Evolutionary conservation across 2,797 vertebrate species (phyloP).

Genomic region (Lacerta viridis): DNA sequence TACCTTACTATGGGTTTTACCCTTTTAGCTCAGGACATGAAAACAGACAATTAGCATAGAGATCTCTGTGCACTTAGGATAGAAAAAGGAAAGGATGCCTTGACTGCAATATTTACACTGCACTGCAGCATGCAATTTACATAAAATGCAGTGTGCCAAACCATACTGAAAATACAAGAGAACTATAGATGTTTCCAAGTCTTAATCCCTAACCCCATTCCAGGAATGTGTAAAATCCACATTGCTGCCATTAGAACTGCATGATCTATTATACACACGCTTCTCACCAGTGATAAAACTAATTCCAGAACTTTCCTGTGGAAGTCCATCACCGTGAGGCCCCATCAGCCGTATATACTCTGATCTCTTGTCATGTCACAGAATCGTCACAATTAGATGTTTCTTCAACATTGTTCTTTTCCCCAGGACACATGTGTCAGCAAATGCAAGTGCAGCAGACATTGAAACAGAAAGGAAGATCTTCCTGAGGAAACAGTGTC

Average conservation of each 20-base stretch:
- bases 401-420: constrained; percentile 44
- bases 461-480: constrained; percentile 37
- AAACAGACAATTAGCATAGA: constrained; percentile 50
- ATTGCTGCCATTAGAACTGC: accelerated
- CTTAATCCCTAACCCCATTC: neutral
- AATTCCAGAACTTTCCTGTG: neutral
- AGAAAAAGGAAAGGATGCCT: constrained; percentile 54
- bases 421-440: constrained; percentile 40
- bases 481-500: constrained; percentile 23
- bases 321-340: constrained; percentile 11
- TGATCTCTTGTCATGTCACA: constrained; percentile 57
- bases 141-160: neutral
- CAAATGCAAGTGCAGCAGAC: constrained; percentile 23
- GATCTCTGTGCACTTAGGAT: constrained; percentile 48
- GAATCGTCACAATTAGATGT: constrained; percentile 55
- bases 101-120: constrained; percentile 48
- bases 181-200: neutral
- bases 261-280: constrained; percentile 5
- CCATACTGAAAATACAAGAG: neutral
- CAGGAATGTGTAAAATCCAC: neutral
- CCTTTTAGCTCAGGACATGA: constrained; percentile 39
- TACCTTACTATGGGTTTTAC: constrained; percentile 50
- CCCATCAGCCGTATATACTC: neutral
- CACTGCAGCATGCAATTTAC: constrained; percentile 43
- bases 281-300: constrained; percentile 32